Conservation (phyloP, 2,888 invertebrate genomes). For the Phytoseiulus persimilis region DNA sequence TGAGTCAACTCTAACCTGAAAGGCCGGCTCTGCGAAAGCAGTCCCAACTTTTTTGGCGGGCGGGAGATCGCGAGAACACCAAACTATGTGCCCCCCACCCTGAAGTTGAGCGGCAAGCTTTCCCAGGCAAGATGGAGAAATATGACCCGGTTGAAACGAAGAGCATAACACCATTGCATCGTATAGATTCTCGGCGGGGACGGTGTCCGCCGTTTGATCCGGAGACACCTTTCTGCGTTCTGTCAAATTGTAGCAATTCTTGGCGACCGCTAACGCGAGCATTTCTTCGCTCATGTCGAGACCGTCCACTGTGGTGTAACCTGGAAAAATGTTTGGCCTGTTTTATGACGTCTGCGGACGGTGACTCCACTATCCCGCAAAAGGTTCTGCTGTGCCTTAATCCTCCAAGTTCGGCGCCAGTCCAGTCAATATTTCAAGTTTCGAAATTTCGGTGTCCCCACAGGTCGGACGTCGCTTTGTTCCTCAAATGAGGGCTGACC, state of each 20-base stretch:
- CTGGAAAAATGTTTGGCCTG: neutral
- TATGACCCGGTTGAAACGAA: constrained; percentile 31
- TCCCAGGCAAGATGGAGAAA: neutral
- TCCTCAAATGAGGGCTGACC: neutral
- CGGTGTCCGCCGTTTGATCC: neutral
- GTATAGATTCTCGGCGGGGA: neutral
- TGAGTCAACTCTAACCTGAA: too few relatives aligned
- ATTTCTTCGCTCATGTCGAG: constrained; percentile 17
- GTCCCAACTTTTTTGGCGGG: neutral
- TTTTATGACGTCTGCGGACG: neutral
- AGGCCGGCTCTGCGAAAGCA: neutral
- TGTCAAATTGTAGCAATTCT: neutral
- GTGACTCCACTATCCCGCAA: too few relatives aligned
- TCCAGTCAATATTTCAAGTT: neutral
- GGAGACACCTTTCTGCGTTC: neutral
- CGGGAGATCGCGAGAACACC: neutral
- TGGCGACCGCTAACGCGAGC: constrained; percentile 9
- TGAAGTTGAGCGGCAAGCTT: neutral
- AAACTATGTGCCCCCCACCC: neutral
- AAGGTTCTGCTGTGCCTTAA: neutral
- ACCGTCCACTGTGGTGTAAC: constrained; percentile 22
- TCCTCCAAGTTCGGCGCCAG: neutral
- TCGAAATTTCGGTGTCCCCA: neutral
- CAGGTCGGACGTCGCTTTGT: neutral
- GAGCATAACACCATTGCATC: neutral